Evolutionary conservation across 2,888 invertebrate species (phyloP).

Genomic region (Lasius fuliginosus): DNA sequence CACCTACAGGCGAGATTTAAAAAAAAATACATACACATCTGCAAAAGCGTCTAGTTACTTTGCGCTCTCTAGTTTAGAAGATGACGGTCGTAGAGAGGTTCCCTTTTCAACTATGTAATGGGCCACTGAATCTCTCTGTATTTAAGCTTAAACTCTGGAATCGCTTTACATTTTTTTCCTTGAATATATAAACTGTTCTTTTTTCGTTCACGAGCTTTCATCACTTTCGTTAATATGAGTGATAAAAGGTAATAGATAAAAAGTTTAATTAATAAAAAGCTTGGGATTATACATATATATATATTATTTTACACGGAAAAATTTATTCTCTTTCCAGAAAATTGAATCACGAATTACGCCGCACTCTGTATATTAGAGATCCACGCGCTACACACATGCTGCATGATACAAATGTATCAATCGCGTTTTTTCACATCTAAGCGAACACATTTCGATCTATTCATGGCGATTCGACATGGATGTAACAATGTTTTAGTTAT

Average conservation of each 20-base stretch:
- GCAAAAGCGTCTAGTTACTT: conserved; percentile 50
- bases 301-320: not conserved
- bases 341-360: not conserved
- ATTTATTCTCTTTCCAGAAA: not conserved
- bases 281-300: not conserved
- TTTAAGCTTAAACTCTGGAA: conserved; percentile 8
- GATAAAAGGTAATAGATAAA: not conserved
- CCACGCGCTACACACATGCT: not conserved
- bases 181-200: too few relatives aligned
- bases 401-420: not conserved
- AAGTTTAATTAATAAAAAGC: not conserved
- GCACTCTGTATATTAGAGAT: not conserved
- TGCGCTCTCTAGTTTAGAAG: conserved; percentile 15
- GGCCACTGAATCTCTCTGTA: conserved; percentile 17
- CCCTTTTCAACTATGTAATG: conserved; percentile 36
- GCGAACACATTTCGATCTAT: too few relatives aligned
- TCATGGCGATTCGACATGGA: too few relatives aligned
- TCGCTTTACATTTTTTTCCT: not conserved
- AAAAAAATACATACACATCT: conserved; percentile 11
- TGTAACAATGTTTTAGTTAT: too few relatives aligned
- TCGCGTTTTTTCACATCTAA: too few relatives aligned
- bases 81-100: conserved; percentile 11
- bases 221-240: too few relatives aligned
- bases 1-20: conserved; percentile 34
- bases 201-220: too few relatives aligned